A percentile compares a stretch with the other conserved stretches of the same genome.
Evolutionary conservation across 2,888 invertebrate species (phyloP).

Genomic region (Drosophila leonis): DNA sequence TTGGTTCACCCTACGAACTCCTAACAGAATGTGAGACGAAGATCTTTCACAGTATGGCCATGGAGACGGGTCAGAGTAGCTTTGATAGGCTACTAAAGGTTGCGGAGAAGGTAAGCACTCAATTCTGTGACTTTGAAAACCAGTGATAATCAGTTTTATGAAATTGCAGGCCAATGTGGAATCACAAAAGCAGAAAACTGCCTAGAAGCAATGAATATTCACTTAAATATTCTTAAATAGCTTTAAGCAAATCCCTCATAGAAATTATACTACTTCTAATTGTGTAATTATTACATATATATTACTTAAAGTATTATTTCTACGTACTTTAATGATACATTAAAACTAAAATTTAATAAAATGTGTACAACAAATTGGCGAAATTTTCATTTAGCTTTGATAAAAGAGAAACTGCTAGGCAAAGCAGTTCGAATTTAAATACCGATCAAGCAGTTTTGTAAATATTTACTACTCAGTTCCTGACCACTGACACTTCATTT

Average conservation of each 20-base stretch:
- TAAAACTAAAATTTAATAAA: slow-evolving; percentile 15
- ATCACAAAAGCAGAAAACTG: slow-evolving; percentile 52
- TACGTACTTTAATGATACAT: slow-evolving; percentile 24
- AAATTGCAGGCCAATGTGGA: slow-evolving; percentile 47
- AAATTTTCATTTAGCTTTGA: background rate
- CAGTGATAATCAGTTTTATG: background rate
- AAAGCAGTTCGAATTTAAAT: background rate
- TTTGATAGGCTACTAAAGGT: slow-evolving; percentile 88
- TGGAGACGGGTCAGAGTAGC: slow-evolving; percentile 88
- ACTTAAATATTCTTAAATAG: slow-evolving; percentile 7
- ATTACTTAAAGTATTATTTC: slow-evolving; percentile 67
- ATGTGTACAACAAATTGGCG: background rate
- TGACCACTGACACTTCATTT: background rate
- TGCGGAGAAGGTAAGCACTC: slow-evolving; percentile 86
- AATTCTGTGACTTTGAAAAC: too few relatives aligned
- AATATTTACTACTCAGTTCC: slow-evolving; percentile 1
- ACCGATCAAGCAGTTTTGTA: background rate
- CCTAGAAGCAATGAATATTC: slow-evolving; percentile 34
- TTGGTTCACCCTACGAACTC: slow-evolving; percentile 88
- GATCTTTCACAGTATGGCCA: slow-evolving; percentile 87
- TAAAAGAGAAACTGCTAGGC: background rate
- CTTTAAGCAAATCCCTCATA: slow-evolving; percentile 24
- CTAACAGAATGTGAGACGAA: slow-evolving; percentile 85
- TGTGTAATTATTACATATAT: slow-evolving; percentile 24
- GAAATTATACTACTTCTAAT: slow-evolving; percentile 19